A percentile compares a stretch with the other conserved stretches of the same genome.
Conservation (phyloP, 2,888 invertebrate genomes). For the Laspeyria flexula region DNA sequence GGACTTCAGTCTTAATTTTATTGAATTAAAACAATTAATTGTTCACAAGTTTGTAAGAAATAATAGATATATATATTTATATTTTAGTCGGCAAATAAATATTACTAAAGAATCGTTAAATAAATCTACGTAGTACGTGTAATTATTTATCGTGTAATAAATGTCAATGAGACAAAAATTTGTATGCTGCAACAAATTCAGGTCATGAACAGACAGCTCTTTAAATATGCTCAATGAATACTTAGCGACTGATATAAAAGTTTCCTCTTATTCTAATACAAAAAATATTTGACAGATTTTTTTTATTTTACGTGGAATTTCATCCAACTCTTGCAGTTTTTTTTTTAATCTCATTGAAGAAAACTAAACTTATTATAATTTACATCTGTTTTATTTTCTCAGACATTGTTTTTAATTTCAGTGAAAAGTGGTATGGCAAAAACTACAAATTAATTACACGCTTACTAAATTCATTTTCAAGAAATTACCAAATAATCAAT, state of each 20-base stretch:
- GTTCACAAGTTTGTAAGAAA: too few relatives aligned
- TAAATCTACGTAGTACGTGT: conserved; percentile 9
- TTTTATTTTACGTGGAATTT: conserved; percentile 11
- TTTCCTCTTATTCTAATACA: conserved; percentile 23
- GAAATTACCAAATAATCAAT: conserved; percentile 14
- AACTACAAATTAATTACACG: conserved; percentile 17
- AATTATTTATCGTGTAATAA: conserved; percentile 60
- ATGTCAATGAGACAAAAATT: conserved; percentile 59
- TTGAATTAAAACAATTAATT: too few relatives aligned
- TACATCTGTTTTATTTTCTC: conserved; percentile 6
- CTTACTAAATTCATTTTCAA: conserved; percentile 18
- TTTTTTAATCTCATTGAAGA: not conserved
- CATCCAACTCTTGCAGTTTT: conserved; percentile 10
- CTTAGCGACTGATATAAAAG: conserved; percentile 25
- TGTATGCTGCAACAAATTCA: conserved; percentile 70
- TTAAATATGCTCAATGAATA: conserved; percentile 63
- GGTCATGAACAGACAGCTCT: conserved; percentile 73
- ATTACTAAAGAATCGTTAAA: conserved; percentile 5
- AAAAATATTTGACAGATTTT: conserved; percentile 6
- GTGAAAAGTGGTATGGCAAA: conserved; percentile 2
- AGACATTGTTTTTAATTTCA: conserved; percentile 5
- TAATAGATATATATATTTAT: too few relatives aligned
- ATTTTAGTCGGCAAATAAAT: too few relatives aligned
- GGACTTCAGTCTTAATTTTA: too few relatives aligned
- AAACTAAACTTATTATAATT: conserved; percentile 4